Evolutionary conservation across 1,140 invertebrate species (phyloP), one percentile per base, ranked within the genome.

Genomic region (Lordiphosa mommai): DNA sequence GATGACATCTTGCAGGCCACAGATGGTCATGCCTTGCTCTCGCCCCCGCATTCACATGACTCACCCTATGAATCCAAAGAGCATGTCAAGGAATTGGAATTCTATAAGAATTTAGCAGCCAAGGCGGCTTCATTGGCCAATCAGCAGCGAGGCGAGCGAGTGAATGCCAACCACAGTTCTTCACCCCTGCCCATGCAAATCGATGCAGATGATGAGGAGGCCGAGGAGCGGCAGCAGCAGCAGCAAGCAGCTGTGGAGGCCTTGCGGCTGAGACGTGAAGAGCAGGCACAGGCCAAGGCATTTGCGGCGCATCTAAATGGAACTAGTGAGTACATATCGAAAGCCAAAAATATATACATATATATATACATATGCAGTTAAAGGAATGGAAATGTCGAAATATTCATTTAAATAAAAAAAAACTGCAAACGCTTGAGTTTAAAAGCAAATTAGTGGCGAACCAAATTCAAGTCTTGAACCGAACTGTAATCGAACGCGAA

Each of bases 271-370:
- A 52, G 90, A 2, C 50, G 89, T 2, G 77, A 82, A 48, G 68
- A 89, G 23, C 73, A 77, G 41, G 89, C 91, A 20, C 91, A 84
- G 40, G 86, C 86, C 51, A 84, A 82, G 61, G 86, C 87, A n/a
- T 86, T 87, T 30, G 90, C 90, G 10, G 91, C 91, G 12, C 92
- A 93, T 85, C 87, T 93, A n/a, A 93, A 95, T 89, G 94, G 94
- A 90, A 93, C 93, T 88, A 94, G 94, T 95, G 91, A 91, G 92
- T 92, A 92, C 72, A 89, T 85, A 86, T 84, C 77, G 82, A 82
- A 67, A 73, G 71, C 87, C 87, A 88, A 87, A 57, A 17, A 37
- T 9, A 14, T 9, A 16, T 23, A 13, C 12, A 44, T 20, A 13
- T 4, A 16, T 1, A 1, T 17, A 4, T 12, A 7, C 9, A 6